A percentile compares a stretch with the other conserved stretches of the same genome.
These are phyloP conservation scores for Plebejus melissa DNA, from an alignment of 2,888 invertebrate genomes.

Conservation along the genomic window DNA sequence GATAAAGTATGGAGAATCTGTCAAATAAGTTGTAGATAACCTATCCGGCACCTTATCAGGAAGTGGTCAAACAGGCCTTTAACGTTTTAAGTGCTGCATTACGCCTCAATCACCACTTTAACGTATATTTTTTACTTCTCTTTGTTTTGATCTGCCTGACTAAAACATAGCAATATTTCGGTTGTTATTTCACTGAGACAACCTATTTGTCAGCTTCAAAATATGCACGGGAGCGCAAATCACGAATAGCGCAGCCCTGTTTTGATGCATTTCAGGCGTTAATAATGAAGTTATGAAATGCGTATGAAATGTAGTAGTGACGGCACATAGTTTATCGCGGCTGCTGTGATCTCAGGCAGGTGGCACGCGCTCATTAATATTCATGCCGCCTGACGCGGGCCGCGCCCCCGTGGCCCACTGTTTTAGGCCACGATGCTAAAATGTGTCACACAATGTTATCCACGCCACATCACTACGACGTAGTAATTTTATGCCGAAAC, in stretches of 20 bases:
- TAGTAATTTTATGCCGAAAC: neutral
- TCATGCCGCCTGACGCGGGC: constrained; percentile 51
- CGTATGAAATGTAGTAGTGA: constrained; percentile 23
- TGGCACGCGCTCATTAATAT: constrained; percentile 67
- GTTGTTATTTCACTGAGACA: neutral
- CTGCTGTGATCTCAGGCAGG: constrained; percentile 52
- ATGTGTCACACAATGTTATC: constrained; percentile 42
- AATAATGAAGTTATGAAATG: constrained; percentile 21
- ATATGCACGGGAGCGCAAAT: neutral
- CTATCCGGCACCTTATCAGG: too few species aligned
- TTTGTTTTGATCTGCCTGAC: neutral
- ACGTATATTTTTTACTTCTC: too few species aligned
- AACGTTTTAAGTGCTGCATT: too few species aligned
- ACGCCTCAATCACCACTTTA: too few species aligned
- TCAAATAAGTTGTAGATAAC: too few species aligned
- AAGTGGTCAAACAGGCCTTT: too few species aligned
- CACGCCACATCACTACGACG: constrained; percentile 16
- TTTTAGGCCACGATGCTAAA: constrained; percentile 49
- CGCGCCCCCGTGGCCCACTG: constrained; percentile 39
- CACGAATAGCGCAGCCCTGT: neutral
- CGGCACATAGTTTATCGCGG: constrained; percentile 32
- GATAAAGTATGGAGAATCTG: too few species aligned
- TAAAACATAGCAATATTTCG: neutral
- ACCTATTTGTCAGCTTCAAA: neutral
- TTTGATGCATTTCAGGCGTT: constrained; percentile 17